A percentile compares a stretch with the other conserved stretches of the same genome.
These are phyloP conservation scores for Itoplectis maculator DNA, from an alignment of 2,888 invertebrate genomes.

Conservation along the genomic window DNA sequence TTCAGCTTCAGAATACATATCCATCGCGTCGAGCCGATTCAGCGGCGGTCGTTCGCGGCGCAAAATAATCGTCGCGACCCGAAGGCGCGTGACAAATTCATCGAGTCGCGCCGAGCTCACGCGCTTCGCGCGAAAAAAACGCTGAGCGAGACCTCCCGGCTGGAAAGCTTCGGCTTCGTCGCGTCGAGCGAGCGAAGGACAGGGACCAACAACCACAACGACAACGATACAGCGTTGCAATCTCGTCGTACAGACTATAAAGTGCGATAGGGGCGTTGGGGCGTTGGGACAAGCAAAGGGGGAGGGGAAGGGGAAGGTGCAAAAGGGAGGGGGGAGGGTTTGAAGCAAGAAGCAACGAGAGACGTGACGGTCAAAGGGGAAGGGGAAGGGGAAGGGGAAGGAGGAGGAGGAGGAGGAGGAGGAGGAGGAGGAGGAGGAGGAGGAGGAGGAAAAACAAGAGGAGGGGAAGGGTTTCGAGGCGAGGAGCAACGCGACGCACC, in stretches of 20 bases:
- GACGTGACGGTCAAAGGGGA: too few relatives aligned
- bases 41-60: not conserved
- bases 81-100: slow-evolving; percentile 82
- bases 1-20: slow-evolving; percentile 53
- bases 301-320: too few relatives aligned
- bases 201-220: not conserved
- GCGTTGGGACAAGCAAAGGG: too few relatives aligned
- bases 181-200: too few relatives aligned
- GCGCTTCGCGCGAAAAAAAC: slow-evolving; percentile 43
- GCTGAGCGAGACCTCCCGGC: slow-evolving; percentile 40
- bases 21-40: slow-evolving; percentile 53
- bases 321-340: too few relatives aligned
- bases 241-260: slow-evolving; percentile 45
- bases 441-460: not conserved
- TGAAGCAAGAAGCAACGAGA: slow-evolving; percentile 43
- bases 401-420: too few relatives aligned
- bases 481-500: slow-evolving; percentile 57
- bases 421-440: too few relatives aligned
- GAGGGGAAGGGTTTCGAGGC: too few relatives aligned
- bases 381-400: too few relatives aligned
- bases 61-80: slow-evolving; percentile 66
- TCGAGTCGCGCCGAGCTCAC: slow-evolving; percentile 79
- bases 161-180: too few relatives aligned
- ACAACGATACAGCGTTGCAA: slow-evolving; percentile 35
- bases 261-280: not conserved